These are phyloP conservation scores for Bradynema listronoti DNA, from an alignment of 1,140 invertebrate genomes.

Conservation along the genomic window DNA sequence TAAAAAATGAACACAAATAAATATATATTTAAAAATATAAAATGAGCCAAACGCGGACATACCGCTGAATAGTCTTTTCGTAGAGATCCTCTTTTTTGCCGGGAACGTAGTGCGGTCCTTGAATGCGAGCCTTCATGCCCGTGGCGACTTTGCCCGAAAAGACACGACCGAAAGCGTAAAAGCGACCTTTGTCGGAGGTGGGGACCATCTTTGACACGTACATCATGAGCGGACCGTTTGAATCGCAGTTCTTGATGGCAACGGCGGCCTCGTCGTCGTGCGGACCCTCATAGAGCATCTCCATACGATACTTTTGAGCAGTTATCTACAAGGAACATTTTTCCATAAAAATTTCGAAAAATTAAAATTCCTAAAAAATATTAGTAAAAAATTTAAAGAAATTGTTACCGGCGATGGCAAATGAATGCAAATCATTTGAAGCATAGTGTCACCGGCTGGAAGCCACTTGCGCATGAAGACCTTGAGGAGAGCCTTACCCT, in stretches of 20 bases:
- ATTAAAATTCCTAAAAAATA: too few species aligned
- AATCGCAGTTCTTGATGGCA: constrained; percentile 77
- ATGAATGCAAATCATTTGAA: constrained; percentile 99
- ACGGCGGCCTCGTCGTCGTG: constrained; percentile 87
- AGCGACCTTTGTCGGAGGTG: constrained; percentile 96
- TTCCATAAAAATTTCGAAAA: too few species aligned
- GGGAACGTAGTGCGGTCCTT: constrained; percentile 93
- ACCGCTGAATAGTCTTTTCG: constrained; percentile 90
- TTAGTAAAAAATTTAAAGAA: too few species aligned
- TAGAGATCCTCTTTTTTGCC: constrained; percentile 99
- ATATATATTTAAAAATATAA: not conserved
- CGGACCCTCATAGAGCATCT: constrained; percentile 96
- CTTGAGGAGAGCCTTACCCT: constrained; percentile 61
- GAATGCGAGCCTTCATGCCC: constrained; percentile 89
- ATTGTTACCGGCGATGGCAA: constrained; percentile 95
- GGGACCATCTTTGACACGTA: constrained; percentile 99
- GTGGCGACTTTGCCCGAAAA: constrained; percentile 93
- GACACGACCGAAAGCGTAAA: constrained; percentile 99
- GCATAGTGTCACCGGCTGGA: constrained; percentile 94
- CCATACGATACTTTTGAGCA: constrained; percentile 97
- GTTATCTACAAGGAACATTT: too few species aligned
- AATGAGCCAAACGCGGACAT: not conserved
- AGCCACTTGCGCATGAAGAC: constrained; percentile 98
- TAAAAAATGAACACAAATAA: constrained; percentile 56
- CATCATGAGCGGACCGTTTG: constrained; percentile 97